A percentile compares a stretch with the other conserved stretches of the same genome.
Conservation (phyloP, 2,888 invertebrate genomes). For the Sminthurides aquaticus region DNA sequence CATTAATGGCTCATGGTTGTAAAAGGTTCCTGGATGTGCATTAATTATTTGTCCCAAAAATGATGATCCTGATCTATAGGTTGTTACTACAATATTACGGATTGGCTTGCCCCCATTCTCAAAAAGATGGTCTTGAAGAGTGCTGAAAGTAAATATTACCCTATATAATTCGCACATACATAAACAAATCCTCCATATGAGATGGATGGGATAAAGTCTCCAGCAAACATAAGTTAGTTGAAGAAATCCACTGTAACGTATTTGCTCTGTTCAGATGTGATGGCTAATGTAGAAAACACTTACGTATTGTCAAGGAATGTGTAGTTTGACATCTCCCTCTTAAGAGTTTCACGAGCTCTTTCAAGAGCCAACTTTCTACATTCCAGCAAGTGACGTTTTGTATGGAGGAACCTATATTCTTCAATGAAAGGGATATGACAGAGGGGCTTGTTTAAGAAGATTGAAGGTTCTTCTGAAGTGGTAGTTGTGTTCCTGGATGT, state of each 20-base stretch:
- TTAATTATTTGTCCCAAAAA: constrained; percentile 79
- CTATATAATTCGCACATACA: too few species aligned
- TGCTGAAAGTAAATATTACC: too few species aligned
- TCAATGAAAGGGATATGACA: neutral
- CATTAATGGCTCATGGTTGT: constrained; percentile 81
- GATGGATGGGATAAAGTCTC: too few species aligned
- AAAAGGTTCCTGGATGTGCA: constrained; percentile 76
- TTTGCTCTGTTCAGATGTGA: too few species aligned
- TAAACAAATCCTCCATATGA: too few species aligned
- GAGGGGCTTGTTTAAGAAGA: neutral
- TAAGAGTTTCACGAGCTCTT: neutral
- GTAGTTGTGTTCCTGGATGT: too few species aligned
- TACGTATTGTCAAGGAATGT: neutral
- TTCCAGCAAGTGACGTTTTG: neutral
- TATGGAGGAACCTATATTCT: neutral
- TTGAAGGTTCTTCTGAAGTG: neutral
- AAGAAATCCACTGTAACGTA: too few species aligned
- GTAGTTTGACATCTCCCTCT: neutral
- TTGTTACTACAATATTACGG: constrained; percentile 69
- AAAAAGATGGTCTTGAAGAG: neutral
- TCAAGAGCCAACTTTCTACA: neutral
- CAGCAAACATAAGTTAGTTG: too few species aligned
- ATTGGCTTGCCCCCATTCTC: constrained; percentile 54
- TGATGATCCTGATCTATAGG: constrained; percentile 84
- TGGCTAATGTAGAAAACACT: too few species aligned